Evolutionary conservation across 2,797 vertebrate genomes (phyloP), one percentile per base, ranked within the genome.

Genomic region (Acomys russatus): DNA sequence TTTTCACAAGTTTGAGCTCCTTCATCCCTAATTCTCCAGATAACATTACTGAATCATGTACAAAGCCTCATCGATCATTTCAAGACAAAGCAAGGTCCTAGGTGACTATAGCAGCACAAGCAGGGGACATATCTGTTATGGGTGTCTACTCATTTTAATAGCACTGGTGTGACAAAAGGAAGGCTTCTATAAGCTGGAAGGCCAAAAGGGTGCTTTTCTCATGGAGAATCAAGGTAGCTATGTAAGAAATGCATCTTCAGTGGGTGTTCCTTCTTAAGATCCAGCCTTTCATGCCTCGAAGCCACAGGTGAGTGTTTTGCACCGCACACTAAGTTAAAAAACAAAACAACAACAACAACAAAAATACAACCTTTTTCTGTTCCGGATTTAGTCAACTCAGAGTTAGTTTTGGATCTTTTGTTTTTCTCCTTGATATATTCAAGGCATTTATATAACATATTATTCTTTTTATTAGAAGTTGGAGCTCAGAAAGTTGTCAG

Each of bases 401-500:
- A 23, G n/a, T 83, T 33, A 64, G 10, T 92, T 64, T 90, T n/a
- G 8, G n/a, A 12, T 44, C 44, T 68, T 17, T 66, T 49, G 33
- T 25, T 2, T 17, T 14, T 2, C 4, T 20, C 49, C 63, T 78
- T 66, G 44, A 64, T n/a, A 8, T 61, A 44, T 64, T 64, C 90
- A 49, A 49, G 66, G 3, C 56, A 83, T 71, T 91, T 88, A 63
- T 38, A 38, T 79, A 89, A 87, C 30, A 44, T 28, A 76, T 79
- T 91, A 76, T 9, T 4, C 79, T 95, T 91, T 90, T 84, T 38
- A 15, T 87, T 77, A 91, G 23, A 95, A 7, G 8, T 17, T 78
- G n/a, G 15, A 68, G 18, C 61, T 79, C 25, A 12, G 51, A 61
- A 93, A 74, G 23, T 90, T 85, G 73, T 77, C 38, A 78, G 54